Evolutionary conservation across 2,888 invertebrate genomes (phyloP), one percentile per base, ranked within the genome.

Genomic region (Drosophila mayaguana): DNA sequence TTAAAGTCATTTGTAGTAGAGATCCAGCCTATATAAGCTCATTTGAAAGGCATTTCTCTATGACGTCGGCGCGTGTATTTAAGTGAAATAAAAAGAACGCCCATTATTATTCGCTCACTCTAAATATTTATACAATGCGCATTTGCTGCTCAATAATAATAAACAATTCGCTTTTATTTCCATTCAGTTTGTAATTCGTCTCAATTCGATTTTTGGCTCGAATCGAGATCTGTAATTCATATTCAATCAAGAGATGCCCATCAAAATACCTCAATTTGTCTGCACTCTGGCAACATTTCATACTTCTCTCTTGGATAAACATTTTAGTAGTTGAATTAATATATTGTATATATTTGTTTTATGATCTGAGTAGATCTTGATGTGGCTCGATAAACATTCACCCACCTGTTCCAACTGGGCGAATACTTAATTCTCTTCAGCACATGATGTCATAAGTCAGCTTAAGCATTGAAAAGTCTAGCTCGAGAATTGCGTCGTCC

Each of bases 301-400:
- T 53, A 16, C 28, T 59, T 43, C 34, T 63, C 46, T 38, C 28
- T 40, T 40, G 12, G 42, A 45, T 87, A 85, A 85, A 89, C 88
- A 88, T 66, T 65, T 88, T 79, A 79, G 73, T 80, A 76, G 77
- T 81, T 71, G 28, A 3, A 14, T 12, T 32, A 20, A 12, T 16
- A 88, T 85, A 83, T 85, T 28, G 28, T 16, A 88, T 85, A 81
- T 85, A 88, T 88, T 80, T 64, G 18, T 67, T 88, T 90, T 78
- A 90, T 78, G 54, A 70, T 59, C 56, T 61, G 50, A 72, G 61
- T 78, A 72, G 63, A 66, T 75, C 64, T 69, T 54, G 64, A 75
- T 51, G 67, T 66, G 50, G 54, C 36, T 32, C 5, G 43, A 42
- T 57, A 48, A 62, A 46, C 43, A 53, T 22, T 63, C 1, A 7